Base-by-base conservation (phyloP, 2,797 vertebrate genomes). In the Thalassophryne amazonica region DNA sequence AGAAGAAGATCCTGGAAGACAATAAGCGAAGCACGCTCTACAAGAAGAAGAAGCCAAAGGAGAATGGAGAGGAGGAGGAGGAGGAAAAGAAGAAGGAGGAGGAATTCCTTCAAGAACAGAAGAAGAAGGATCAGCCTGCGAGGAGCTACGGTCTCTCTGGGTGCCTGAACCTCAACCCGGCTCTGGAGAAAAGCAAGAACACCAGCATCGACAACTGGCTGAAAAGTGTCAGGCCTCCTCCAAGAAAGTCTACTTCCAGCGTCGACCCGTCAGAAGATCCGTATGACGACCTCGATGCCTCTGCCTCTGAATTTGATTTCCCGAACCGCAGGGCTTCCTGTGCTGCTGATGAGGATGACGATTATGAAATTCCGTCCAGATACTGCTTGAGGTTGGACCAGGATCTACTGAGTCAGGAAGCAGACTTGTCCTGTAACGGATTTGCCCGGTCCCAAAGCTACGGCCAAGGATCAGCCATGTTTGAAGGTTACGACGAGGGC, bases 1-100 rank as follows among this genome's bases (percentile, higher is more conserved):
- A 89, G 55, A 96, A 98, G 81, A 98, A 98, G 80, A 91, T 99
- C 63, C 83, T 93, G 19, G 89, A 90, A 7, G 92, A 96, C 84
- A 94, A 96, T 78, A 95, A 92, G 43, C 95, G 95, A 40, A 99
- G 97, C 81, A 94, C 92, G 4, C 80, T 97, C 38, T 99, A 91
- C 87, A 99, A 96, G 86, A 99, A 98, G 60, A 98, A 97, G 78
- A 91, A 92, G 64, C 82, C 80, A 1, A 93, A 89, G 70, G 92
- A 86, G 6, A 90, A 90, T 0, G 89, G 82, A 3, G 90, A 89
- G 0, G 87, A 91, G 2, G 83, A 80, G 65, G 33, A 60, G 23
- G 86, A 86, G 80, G 70, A 15, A 54, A 87, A 11, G 76, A 89
- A 2, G 47, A 88, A 4, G 63, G 84, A 83, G 2, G 57, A 82